Conservation (phyloP, 2,113 vertebrate species). For the Lasiurus cinereus region DNA sequence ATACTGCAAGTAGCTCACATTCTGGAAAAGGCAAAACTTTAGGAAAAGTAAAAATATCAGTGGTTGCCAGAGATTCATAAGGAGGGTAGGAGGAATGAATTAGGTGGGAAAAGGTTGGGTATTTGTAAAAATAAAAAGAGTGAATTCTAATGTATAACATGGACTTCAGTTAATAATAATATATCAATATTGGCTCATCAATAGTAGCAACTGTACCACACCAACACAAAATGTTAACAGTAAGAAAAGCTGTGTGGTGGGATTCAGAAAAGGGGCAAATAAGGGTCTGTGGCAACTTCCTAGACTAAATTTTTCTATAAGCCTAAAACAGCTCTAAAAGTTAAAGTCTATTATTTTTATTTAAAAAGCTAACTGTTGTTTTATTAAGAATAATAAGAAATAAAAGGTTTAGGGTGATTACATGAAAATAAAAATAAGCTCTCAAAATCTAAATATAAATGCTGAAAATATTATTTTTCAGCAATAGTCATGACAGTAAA, state of each 20-base stretch:
- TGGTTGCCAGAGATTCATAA: neutral
- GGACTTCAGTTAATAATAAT: neutral
- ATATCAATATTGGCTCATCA: neutral
- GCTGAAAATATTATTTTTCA: neutral
- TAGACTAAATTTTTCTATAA: neutral
- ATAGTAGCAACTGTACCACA: neutral
- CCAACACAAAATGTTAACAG: neutral
- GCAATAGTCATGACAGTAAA: neutral
- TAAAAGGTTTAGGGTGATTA: neutral
- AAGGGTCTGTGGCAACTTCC: neutral
- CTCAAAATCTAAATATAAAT: conserved; percentile 7
- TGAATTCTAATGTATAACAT: neutral
- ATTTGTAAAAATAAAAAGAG: neutral
- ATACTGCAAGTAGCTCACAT: neutral
- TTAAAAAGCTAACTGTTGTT: neutral
- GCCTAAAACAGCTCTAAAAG: neutral
- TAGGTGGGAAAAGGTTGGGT: neutral
- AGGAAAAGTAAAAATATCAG: neutral
- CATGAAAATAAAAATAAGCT: neutral
- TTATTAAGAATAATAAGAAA: neutral
- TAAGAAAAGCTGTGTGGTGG: neutral
- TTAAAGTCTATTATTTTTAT: neutral
- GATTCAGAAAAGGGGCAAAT: no score
- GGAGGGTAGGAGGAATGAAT: neutral
- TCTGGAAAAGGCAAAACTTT: conserved; percentile 11